Percentiles rank a stretch among this genome's conserved stretches.
phyloP scores from a whole-genome alignment of 1,140 invertebrate genomes.

The Triops longicaudatus region DNA sequence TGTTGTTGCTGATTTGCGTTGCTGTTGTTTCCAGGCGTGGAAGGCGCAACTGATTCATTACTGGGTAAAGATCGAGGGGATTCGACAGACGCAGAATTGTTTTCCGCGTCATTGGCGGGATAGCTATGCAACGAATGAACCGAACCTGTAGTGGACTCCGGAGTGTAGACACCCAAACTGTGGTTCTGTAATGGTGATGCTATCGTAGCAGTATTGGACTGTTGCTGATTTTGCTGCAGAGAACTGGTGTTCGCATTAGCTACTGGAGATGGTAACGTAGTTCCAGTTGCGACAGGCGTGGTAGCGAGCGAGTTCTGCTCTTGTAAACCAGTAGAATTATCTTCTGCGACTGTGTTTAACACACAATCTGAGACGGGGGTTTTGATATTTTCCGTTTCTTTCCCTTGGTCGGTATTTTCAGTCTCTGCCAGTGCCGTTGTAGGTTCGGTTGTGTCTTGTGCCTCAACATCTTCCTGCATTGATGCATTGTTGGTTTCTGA shows the following conservation, averaged over 20 bases:
- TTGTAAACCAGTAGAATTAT: not conserved
- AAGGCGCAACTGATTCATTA: slow-evolving; percentile 27
- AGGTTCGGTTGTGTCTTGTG: not conserved
- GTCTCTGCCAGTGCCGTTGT: not conserved
- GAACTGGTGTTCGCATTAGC: not conserved
- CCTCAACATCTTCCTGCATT: not conserved
- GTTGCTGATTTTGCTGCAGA: slow-evolving; percentile 47
- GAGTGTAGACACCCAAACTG: slow-evolving; percentile 71
- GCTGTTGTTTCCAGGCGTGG: slow-evolving; percentile 9
- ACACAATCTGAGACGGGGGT: not conserved
- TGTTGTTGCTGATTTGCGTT: slow-evolving; percentile 1
- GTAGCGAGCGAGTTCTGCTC: not conserved
- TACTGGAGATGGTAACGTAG: not conserved
- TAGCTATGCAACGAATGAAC: slow-evolving; percentile 69
- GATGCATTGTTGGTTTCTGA: not conserved
- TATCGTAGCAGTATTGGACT: slow-evolving; percentile 31
- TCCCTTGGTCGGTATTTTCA: not conserved
- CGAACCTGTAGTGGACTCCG: slow-evolving; percentile 73
- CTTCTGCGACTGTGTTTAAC: not conserved
- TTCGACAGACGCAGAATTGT: slow-evolving; percentile 20
- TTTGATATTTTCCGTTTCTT: not conserved
- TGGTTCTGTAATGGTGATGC: slow-evolving; percentile 54
- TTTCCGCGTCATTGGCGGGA: slow-evolving; percentile 26
- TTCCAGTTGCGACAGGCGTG: not conserved
- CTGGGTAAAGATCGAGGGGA: slow-evolving; percentile 29